Conservation (phyloP, 1,140 invertebrate species). For the Anoplophora glabripennis region DNA sequence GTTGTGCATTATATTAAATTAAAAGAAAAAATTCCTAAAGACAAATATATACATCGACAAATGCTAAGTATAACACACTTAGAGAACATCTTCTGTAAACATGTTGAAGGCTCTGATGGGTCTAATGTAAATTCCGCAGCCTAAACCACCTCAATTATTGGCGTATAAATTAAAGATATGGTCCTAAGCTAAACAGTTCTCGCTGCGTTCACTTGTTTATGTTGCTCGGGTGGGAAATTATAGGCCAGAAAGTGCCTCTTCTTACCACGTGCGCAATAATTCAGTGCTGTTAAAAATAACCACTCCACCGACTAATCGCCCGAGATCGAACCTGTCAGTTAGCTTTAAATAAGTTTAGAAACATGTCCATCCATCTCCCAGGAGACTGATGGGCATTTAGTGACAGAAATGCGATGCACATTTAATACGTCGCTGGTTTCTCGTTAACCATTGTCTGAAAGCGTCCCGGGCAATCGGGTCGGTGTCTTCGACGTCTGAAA, state of each 20-base stretch:
- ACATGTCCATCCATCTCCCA: conserved; percentile 26
- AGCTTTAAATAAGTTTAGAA: conserved; percentile 30
- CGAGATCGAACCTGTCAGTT: conserved; percentile 28
- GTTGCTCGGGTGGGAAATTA: conserved; percentile 14
- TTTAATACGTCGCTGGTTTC: conserved; percentile 13
- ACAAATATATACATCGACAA: too few species aligned
- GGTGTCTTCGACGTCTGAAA: too few species aligned
- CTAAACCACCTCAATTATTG: conserved; percentile 29
- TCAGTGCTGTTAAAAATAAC: conserved; percentile 22
- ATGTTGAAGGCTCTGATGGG: background rate
- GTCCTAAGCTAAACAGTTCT: conserved; percentile 29
- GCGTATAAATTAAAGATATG: conserved; percentile 33
- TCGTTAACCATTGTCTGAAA: background rate
- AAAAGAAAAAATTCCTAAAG: too few species aligned
- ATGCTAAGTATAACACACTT: too few species aligned
- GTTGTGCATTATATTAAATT: too few species aligned
- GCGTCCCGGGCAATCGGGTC: too few species aligned
- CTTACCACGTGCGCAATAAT: conserved; percentile 22
- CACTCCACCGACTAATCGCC: conserved; percentile 20
- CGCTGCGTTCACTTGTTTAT: conserved; percentile 24
- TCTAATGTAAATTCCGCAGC: conserved; percentile 17
- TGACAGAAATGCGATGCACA: conserved; percentile 19
- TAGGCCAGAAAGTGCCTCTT: conserved; percentile 18
- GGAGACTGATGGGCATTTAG: conserved; percentile 23
- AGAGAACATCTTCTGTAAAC: too few species aligned